Evolutionary conservation across 2,113 vertebrate species (phyloP).

Genomic region (Campylorhamphus procurvoides): DNA sequence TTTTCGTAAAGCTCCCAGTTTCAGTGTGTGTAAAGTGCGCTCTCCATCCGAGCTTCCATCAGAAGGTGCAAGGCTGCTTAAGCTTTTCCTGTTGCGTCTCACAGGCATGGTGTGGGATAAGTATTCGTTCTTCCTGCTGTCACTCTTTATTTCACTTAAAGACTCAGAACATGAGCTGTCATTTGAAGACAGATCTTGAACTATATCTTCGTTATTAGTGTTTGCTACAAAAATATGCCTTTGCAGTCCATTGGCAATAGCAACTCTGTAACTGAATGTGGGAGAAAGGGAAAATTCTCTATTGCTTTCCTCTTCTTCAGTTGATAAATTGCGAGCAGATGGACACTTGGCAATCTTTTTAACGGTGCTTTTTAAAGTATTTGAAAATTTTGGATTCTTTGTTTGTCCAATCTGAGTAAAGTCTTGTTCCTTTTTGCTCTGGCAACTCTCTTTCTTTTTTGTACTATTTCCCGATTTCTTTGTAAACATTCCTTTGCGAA

Average conservation of each 20-base stretch:
- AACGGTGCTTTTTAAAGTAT: slow-evolving; percentile 91
- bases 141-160: slow-evolving; percentile 84
- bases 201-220: slow-evolving; percentile 84
- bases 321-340: slow-evolving; percentile 86
- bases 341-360: slow-evolving; percentile 93
- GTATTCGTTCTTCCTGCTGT: slow-evolving; percentile 79
- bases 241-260: slow-evolving; percentile 94
- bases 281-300: slow-evolving; percentile 93
- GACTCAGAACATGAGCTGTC: slow-evolving; percentile 89
- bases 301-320: slow-evolving; percentile 84
- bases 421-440: slow-evolving; percentile 87
- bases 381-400: slow-evolving; percentile 87
- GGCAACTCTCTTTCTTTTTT: slow-evolving; percentile 90
- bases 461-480: slow-evolving; percentile 95
- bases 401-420: slow-evolving; percentile 77
- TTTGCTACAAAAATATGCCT: slow-evolving; percentile 79
- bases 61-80: slow-evolving; percentile 93
- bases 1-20: slow-evolving; percentile 91
- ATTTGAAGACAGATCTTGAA: slow-evolving; percentile 87
- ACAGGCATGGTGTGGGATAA: slow-evolving; percentile 91
- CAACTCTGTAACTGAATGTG: slow-evolving; percentile 96
- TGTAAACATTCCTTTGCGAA: slow-evolving; percentile 99
- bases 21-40: slow-evolving; percentile 89
- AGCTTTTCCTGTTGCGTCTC: slow-evolving; percentile 93
- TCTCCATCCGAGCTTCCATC: slow-evolving; percentile 97